phyloP scores from a whole-genome alignment of 2,888 invertebrate genomes.

The Mactromeris polynyma region DNA sequence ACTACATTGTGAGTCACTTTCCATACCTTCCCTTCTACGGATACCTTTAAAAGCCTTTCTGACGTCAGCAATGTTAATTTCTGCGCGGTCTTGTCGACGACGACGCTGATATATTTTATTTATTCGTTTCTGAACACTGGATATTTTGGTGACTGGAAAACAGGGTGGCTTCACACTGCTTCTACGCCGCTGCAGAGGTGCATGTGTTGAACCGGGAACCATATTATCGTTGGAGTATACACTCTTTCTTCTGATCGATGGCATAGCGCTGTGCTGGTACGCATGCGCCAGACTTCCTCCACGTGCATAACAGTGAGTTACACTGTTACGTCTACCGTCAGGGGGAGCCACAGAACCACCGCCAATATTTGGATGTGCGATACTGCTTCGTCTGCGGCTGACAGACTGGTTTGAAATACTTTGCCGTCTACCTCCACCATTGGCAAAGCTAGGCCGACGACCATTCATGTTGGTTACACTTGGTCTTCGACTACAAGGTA shows the following conservation, averaged over 20 bases:
- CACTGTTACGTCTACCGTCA: slow-evolving; percentile 10
- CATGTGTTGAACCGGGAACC: neutral
- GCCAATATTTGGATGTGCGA: slow-evolving; percentile 10
- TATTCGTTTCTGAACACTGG: slow-evolving; percentile 42
- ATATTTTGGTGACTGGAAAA: slow-evolving; percentile 42
- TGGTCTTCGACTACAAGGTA: neutral
- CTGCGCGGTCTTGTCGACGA: slow-evolving; percentile 28
- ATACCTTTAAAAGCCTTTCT: slow-evolving; percentile 32
- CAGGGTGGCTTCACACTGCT: slow-evolving; percentile 48
- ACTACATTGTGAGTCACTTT: slow-evolving; percentile 30
- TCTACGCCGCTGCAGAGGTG: slow-evolving; percentile 3
- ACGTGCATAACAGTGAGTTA: neutral
- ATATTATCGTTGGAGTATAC: neutral
- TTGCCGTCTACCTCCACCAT: neutral
- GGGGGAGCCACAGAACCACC: neutral
- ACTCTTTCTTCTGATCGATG: slow-evolving; percentile 27
- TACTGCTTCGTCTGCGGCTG: slow-evolving; percentile 17
- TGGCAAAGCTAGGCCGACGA: slow-evolving; percentile 1
- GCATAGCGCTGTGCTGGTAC: slow-evolving; percentile 35
- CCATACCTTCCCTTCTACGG: neutral
- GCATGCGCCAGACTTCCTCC: slow-evolving; percentile 37
- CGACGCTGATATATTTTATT: slow-evolving; percentile 31
- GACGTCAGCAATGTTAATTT: slow-evolving; percentile 39
- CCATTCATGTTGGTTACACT: slow-evolving; percentile 22
- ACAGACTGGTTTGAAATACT: neutral